Evolutionary conservation across 23 tunicate species (phyloP).

Genomic region (Ascidia mentula): DNA sequence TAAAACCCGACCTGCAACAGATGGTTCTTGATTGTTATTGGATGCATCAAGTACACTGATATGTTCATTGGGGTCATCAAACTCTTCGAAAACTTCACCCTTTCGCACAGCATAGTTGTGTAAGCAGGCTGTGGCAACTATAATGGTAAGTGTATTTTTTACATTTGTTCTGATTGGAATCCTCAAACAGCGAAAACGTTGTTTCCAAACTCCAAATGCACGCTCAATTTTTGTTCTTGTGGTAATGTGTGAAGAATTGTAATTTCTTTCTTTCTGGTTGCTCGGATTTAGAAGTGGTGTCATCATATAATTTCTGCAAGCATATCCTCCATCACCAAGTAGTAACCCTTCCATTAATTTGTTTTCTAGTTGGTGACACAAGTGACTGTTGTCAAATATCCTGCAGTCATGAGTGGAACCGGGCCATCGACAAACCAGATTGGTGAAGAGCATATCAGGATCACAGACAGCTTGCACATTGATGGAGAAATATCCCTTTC

Average conservation of each 20-base stretch:
- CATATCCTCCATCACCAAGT: constrained; percentile 61
- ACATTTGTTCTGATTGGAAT: constrained; percentile 27
- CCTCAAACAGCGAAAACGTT: constrained; percentile 36
- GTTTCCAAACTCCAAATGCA: constrained; percentile 39
- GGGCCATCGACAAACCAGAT: constrained; percentile 56
- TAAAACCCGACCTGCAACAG: not conserved
- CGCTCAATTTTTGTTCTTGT: constrained; percentile 40
- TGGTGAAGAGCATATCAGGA: constrained; percentile 39
- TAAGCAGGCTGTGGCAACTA: constrained; percentile 45
- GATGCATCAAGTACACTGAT: not conserved
- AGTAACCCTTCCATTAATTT: constrained; percentile 19
- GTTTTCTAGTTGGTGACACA: constrained; percentile 44
- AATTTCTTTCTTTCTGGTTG: constrained; percentile 7
- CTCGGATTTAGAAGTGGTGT: constrained; percentile 43
- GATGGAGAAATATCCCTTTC: constrained; percentile 55
- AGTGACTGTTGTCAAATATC: constrained; percentile 39
- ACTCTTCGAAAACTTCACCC: not conserved
- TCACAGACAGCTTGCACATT: constrained; percentile 72
- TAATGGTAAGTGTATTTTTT: constrained; percentile 26
- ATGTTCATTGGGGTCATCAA: not conserved
- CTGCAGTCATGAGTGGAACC: constrained; percentile 64
- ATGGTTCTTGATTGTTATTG: not conserved
- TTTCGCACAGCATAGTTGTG: constrained; percentile 34
- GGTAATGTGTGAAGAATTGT: constrained; percentile 37
- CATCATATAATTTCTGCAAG: constrained; percentile 49